phyloP scores from a whole-genome alignment of 2,797 vertebrate genomes.

The Chiroxiphia lanceolata region DNA sequence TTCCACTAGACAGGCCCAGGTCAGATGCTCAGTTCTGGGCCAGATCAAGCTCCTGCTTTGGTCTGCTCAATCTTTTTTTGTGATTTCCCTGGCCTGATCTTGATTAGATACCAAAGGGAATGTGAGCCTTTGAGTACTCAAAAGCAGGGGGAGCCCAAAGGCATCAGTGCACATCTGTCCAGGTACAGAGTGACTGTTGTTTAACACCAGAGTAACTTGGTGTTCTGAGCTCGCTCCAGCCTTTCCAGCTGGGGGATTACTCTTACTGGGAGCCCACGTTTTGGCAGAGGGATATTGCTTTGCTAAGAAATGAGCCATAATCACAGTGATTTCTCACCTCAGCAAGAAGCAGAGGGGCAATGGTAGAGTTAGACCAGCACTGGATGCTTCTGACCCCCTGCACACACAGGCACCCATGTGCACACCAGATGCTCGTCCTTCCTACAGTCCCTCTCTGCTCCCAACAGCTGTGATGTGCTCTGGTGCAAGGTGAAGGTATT shows the following conservation, averaged over 20 bases:
- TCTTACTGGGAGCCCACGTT: not conserved
- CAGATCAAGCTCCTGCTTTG: not conserved
- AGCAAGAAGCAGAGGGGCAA: not conserved
- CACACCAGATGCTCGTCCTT: not conserved
- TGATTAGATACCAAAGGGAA: not conserved
- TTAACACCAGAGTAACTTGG: not conserved
- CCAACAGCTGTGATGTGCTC: fast-evolving
- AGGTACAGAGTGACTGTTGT: fast-evolving
- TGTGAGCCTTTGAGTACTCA: not conserved
- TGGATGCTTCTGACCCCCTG: not conserved
- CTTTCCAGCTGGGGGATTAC: not conserved
- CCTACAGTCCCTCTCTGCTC: not conserved
- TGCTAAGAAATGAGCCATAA: not conserved
- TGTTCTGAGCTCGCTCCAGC: not conserved
- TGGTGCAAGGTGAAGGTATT: not conserved
- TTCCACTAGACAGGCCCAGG: not conserved
- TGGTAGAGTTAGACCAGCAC: fast-evolving
- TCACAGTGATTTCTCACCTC: not conserved
- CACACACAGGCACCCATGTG: not conserved
- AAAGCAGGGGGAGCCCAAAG: not conserved
- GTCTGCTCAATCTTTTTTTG: not conserved
- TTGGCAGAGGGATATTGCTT: too few species aligned
- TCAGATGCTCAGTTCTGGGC: not conserved
- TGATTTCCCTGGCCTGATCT: not conserved
- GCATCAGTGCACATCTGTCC: fast-evolving